A percentile compares a stretch with the other conserved stretches of the same genome.
Evolutionary conservation across 2,797 vertebrate species (phyloP).

Genomic region (Choloepus didactylus): DNA sequence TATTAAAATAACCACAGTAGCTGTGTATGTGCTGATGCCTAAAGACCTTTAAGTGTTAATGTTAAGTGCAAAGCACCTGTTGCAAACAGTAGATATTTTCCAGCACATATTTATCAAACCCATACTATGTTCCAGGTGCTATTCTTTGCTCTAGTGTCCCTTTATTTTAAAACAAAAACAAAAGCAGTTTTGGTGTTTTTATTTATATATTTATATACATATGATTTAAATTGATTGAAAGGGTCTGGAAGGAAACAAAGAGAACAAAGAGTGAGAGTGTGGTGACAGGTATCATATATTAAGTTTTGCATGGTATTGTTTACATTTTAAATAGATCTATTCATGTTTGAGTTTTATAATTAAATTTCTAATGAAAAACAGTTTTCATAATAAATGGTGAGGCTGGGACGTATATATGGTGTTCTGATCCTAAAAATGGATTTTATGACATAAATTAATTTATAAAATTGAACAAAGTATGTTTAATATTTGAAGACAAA

Average conservation of each 20-base stretch:
- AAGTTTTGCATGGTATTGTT: not conserved
- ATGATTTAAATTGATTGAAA: not conserved
- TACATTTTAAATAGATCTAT: not conserved
- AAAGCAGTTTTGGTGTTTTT: not conserved
- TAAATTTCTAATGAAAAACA: not conserved
- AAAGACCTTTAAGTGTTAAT: not conserved
- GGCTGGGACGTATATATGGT: not conserved
- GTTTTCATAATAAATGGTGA: not conserved
- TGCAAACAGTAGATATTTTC: not conserved
- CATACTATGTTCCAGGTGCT: not conserved
- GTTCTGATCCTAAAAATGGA: not conserved
- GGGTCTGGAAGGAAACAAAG: not conserved
- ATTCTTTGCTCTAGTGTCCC: not conserved
- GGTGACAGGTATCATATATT: not conserved
- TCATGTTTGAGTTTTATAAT: not conserved
- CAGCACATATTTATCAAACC: not conserved
- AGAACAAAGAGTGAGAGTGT: not conserved
- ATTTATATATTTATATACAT: not conserved
- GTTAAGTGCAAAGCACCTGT: not conserved
- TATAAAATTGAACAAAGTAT: not conserved
- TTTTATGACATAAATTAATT: not conserved
- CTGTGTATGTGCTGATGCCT: not conserved
- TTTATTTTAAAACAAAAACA: not conserved
- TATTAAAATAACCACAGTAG: not conserved
- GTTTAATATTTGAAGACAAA: not conserved